Evolutionary conservation across 2,113 vertebrate genomes (phyloP).

Genomic region (Macroglossus sobrinus): DNA sequence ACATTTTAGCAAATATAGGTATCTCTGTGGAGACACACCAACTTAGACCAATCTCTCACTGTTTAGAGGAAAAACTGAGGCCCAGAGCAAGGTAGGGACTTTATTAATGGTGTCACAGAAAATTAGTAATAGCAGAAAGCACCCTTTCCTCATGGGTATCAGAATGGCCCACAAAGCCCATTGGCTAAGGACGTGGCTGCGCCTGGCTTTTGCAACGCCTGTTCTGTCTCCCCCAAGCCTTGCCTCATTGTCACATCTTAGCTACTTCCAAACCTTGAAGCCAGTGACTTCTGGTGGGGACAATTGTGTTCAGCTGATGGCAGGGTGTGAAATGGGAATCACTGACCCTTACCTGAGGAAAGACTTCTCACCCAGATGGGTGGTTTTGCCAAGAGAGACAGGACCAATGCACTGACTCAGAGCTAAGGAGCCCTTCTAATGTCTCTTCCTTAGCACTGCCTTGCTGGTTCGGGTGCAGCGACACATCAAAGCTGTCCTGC

Average conservation of each 20-base stretch:
- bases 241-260: not conserved
- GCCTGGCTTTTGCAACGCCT: not conserved
- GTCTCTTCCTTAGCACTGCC: not conserved
- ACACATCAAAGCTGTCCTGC: not conserved
- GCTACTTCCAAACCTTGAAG: not conserved
- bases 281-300: not conserved
- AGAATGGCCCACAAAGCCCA: accelerated
- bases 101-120: not conserved
- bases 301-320: accelerated
- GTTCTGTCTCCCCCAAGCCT: not conserved
- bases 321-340: not conserved
- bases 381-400: not conserved
- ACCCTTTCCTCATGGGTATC: accelerated
- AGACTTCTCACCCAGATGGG: not conserved
- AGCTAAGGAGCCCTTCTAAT: not conserved
- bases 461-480: not conserved
- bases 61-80: not conserved
- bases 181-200: accelerated
- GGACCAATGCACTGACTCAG: accelerated
- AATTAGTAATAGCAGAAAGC: not conserved
- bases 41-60: not conserved
- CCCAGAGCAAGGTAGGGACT: not conserved
- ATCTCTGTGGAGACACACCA: not conserved
- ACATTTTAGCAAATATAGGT: not conserved
- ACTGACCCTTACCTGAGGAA: not conserved